A percentile compares a stretch with the other conserved stretches of the same genome.
phyloP scores from a whole-genome alignment of 2,888 invertebrate species.

The Perizoma flavofasciatum region DNA sequence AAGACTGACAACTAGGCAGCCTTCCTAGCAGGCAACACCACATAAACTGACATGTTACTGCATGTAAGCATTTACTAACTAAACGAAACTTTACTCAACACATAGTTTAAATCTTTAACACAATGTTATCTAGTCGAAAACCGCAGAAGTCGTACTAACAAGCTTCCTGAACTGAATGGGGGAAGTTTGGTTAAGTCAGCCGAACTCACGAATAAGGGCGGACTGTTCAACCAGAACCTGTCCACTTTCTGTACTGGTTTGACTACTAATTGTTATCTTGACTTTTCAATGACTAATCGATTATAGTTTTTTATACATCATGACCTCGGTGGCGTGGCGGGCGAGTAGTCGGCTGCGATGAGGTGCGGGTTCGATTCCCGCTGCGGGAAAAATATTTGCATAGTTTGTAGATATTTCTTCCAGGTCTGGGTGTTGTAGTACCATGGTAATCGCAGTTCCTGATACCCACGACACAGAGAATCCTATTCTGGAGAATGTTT shows the following conservation, averaged over 20 bases:
- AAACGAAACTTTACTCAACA: conserved; percentile 34
- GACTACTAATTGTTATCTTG: conserved; percentile 19
- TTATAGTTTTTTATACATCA: not conserved
- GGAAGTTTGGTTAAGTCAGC: conserved; percentile 63
- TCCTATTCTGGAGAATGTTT: too few species aligned
- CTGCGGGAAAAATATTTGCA: too few species aligned
- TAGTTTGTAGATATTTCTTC: too few species aligned
- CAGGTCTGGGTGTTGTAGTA: too few species aligned
- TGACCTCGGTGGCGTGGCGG: too few species aligned
- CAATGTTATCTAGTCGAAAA: conserved; percentile 66
- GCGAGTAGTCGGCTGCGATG: too few species aligned
- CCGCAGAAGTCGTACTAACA: conserved; percentile 74
- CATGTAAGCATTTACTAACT: conserved; percentile 24
- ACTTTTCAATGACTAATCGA: conserved; percentile 2
- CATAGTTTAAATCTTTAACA: conserved; percentile 68
- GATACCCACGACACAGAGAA: too few species aligned
- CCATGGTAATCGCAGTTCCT: too few species aligned
- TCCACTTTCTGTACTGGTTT: conserved; percentile 24
- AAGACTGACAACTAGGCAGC: conserved; percentile 33
- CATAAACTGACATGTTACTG: conserved; percentile 14
- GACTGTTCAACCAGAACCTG: conserved; percentile 35
- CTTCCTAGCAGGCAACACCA: conserved; percentile 10
- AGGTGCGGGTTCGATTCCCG: too few species aligned
- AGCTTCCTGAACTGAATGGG: conserved; percentile 61
- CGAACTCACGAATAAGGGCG: conserved; percentile 59